Evolutionary conservation across 2,888 invertebrate genomes (phyloP), one percentile per base, ranked within the genome.

Genomic region (Brenthis hecate): DNA sequence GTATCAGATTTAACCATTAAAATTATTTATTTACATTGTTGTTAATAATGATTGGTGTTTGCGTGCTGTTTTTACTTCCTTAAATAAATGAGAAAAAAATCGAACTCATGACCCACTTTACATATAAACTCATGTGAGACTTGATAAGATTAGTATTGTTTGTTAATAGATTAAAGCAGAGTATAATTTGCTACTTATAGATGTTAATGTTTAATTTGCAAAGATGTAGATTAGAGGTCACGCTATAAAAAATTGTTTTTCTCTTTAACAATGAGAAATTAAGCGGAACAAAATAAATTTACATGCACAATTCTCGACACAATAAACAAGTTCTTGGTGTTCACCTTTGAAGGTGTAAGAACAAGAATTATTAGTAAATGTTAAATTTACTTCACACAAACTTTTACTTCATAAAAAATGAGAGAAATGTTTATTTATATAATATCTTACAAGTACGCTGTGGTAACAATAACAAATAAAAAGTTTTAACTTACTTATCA

Each of bases 401-500:
- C 32, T 48, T 50, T 50, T 62, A 57, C 65, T 64, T 68, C 23
- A 55, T 65, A 58, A 50, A 55, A 66, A 19, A 56, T 32, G 55
- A 67, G 61, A 67, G 60, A 75, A 62, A 76, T 81, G 76, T 81
- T 80, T 81, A 72, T 80, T 81, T 83, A 80, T 78, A 72, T 77
- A 85, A 82, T 83, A 84, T 55, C 53, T 63, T 65, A 69, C 71
- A 71, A 68, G 68, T 72, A 62, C 71, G 75, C 75, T 75, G 77
- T 81, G 79, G 83, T 82, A 81, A 85, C 80, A 85, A 75, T 74
- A 80, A 75, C 58, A 77, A 76, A 76, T 66, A 50, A 75, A 77
- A 43, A 43, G 36, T 73, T 53, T 53, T 23, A 68, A 89, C 92
- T 91, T 77, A 92, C 92, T 89, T 89, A 77, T 91, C 91, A 77